Percentiles rank a stretch among this genome's conserved stretches.
These are phyloP conservation scores for Drosophila maculinotata DNA, from an alignment of 2,888 invertebrate genomes.

Conservation along the genomic window DNA sequence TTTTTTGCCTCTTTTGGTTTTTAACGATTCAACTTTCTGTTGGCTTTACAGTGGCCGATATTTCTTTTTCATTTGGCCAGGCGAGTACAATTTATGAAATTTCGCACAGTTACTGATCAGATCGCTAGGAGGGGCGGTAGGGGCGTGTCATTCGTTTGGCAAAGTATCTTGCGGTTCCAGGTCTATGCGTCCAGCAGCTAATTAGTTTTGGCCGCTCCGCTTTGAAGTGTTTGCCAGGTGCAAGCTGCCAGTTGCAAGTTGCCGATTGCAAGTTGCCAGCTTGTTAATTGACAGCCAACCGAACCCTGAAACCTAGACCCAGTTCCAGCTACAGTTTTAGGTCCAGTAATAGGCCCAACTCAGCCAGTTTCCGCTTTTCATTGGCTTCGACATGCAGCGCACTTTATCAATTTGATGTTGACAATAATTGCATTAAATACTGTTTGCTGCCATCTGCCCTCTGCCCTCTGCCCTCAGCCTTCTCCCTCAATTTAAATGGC, in stretches of 20 bases:
- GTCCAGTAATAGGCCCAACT: too few species aligned
- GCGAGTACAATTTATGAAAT: conserved; percentile 61
- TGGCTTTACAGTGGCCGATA: conserved; percentile 44
- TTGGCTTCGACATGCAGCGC: conserved; percentile 48
- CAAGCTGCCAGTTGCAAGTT: too few species aligned
- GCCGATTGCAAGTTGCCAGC: conserved; percentile 13
- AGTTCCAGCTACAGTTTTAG: too few species aligned
- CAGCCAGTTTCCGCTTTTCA: conserved; percentile 8
- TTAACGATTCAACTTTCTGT: conserved; percentile 71
- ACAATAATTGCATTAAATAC: conserved; percentile 68
- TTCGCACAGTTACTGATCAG: conserved; percentile 56
- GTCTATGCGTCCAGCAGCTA: conserved; percentile 53
- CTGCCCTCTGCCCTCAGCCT: too few species aligned
- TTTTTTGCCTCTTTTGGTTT: conserved; percentile 38
- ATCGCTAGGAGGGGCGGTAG: background rate
- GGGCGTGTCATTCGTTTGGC: conserved; percentile 14
- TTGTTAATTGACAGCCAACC: conserved; percentile 4
- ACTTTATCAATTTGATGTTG: conserved; percentile 71
- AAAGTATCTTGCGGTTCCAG: conserved; percentile 60
- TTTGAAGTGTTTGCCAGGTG: conserved; percentile 41
- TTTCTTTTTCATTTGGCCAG: conserved; percentile 52
- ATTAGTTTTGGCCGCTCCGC: conserved; percentile 56
- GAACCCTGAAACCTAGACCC: background rate
- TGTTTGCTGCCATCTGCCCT: conserved; percentile 41
- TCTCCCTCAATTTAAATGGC: background rate